Conservation (phyloP, 2,113 vertebrate species). For the Delphinapterus leucas region DNA sequence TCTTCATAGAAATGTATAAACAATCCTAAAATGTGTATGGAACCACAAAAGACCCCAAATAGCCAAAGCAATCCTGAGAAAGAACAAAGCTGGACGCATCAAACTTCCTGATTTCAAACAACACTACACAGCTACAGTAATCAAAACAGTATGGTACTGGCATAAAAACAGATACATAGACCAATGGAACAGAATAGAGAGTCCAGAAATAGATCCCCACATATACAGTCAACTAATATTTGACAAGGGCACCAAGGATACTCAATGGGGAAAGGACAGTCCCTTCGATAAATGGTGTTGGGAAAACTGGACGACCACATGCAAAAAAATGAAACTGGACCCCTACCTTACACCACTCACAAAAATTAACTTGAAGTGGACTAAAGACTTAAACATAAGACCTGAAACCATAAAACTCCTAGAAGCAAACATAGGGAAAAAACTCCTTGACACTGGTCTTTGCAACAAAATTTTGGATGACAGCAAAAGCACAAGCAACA, state of each 20-base stretch:
- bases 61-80: background rate
- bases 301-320: too few species aligned
- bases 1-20: background rate
- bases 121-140: background rate
- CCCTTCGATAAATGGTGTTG: too few species aligned
- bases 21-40: background rate
- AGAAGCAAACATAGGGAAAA: background rate
- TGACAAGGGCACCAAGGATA: background rate
- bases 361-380: background rate
- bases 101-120: background rate
- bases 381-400: background rate
- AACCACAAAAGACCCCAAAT: rapidly evolving
- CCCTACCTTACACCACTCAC: too few species aligned
- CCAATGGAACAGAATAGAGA: background rate
- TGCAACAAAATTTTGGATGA: background rate
- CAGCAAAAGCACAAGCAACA: background rate
- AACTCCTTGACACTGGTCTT: background rate
- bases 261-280: too few species aligned
- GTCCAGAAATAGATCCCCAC: background rate
- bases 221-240: too few species aligned
- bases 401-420: background rate
- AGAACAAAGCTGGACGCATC: background rate
- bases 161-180: background rate
- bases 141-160: background rate
- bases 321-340: too few species aligned